Evolutionary conservation across 2,888 invertebrate genomes (phyloP).

Genomic region (Linyphia triangularis): DNA sequence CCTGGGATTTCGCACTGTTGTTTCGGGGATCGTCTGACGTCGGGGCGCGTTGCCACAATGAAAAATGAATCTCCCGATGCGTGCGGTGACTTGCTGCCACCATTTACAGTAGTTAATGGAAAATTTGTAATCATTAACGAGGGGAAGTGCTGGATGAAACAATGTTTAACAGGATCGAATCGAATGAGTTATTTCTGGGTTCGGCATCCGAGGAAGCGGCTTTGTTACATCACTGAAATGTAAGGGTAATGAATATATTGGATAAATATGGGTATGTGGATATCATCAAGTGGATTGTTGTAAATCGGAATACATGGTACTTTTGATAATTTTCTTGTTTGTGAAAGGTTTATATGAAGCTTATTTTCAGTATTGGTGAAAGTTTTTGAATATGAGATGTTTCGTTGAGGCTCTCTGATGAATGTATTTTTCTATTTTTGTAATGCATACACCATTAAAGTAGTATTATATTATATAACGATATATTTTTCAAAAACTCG

Average conservation of each 20-base stretch:
- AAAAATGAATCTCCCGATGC: conserved; percentile 46
- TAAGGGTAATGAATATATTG: background rate
- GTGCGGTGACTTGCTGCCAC: conserved; percentile 35
- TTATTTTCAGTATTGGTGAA: too few relatives aligned
- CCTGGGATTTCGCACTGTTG: conserved; percentile 50
- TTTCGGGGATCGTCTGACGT: conserved; percentile 34
- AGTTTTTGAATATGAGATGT: too few relatives aligned
- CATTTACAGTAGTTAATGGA: conserved; percentile 32
- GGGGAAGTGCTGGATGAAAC: conserved; percentile 10
- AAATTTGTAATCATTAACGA: conserved; percentile 51
- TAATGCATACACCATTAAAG: too few relatives aligned
- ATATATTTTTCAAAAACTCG: too few relatives aligned
- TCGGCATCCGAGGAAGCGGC: background rate
- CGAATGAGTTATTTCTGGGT: conserved; percentile 18
- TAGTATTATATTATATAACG: too few relatives aligned
- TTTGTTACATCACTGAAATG: background rate
- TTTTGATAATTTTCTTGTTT: too few relatives aligned
- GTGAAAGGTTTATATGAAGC: too few relatives aligned
- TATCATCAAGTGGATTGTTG: too few relatives aligned
- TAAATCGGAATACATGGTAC: too few relatives aligned
- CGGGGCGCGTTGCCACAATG: conserved; percentile 5
- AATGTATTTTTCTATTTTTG: too few relatives aligned
- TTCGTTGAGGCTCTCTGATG: too few relatives aligned
- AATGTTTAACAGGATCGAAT: conserved; percentile 5
- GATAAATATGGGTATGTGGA: background rate